Evolutionary conservation across 2,113 vertebrate species (phyloP).

Genomic region (Toxotes jaculatrix): DNA sequence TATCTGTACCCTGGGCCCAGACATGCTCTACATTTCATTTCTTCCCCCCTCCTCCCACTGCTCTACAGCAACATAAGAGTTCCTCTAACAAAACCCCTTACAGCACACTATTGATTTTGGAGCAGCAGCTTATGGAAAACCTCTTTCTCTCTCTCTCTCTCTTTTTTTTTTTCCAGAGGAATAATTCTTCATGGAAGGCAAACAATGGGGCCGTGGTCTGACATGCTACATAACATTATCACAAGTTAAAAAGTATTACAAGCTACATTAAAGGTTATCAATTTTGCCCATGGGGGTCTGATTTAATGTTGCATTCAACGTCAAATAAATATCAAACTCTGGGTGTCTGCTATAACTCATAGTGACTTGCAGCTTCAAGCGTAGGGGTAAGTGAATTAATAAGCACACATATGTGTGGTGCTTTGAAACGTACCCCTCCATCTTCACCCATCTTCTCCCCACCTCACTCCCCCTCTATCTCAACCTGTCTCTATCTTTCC

Average conservation of each 20-base stretch:
- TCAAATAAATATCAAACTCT: conserved; percentile 77
- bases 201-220: conserved; percentile 60
- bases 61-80: conserved; percentile 54
- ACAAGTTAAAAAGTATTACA: conserved; percentile 70
- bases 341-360: conserved; percentile 66
- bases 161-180: conserved; percentile 18
- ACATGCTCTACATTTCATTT: conserved; percentile 66
- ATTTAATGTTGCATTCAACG: conserved; percentile 77
- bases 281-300: conserved; percentile 51
- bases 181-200: conserved; percentile 62
- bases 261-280: conserved; percentile 76
- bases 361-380: conserved; percentile 63
- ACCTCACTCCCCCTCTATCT: conserved; percentile 29
- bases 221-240: conserved; percentile 70
- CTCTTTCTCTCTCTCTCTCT: conserved; percentile 14
- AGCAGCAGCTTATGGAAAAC: conserved; percentile 68
- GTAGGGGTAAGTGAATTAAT: conserved; percentile 69
- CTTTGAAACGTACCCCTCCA: conserved; percentile 20
- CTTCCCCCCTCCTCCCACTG: conserved; percentile 13
- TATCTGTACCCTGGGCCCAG: conserved; percentile 71
- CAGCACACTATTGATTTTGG: conserved; percentile 74
- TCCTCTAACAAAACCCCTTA: conserved; percentile 69
- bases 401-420: conserved; percentile 48
- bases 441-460: not conserved
- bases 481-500: conserved; percentile 48